A percentile compares a stretch with the other conserved stretches of the same genome.
phyloP scores from a whole-genome alignment of 2,797 vertebrate species.

The Molossus molossus region DNA sequence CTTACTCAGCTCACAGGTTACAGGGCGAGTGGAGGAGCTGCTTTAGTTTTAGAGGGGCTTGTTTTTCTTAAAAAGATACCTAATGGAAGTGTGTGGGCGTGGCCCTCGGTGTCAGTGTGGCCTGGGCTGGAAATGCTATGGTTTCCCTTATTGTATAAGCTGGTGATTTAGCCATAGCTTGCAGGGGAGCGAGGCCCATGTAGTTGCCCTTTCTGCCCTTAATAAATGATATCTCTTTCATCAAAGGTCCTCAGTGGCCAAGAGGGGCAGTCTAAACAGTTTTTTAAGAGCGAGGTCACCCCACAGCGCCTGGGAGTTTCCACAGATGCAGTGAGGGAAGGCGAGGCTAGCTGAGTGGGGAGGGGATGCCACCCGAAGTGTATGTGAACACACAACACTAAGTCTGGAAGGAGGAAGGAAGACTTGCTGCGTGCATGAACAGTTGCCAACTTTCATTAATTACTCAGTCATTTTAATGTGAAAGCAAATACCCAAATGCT shows the following conservation, averaged over 20 bases:
- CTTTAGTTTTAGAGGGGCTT: slow-evolving; percentile 21
- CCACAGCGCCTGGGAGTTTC: neutral
- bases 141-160: neutral
- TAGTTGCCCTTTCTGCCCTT: neutral
- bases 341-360: neutral
- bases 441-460: slow-evolving; percentile 76
- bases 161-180: neutral
- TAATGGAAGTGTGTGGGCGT: neutral
- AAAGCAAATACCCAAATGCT: slow-evolving; percentile 76
- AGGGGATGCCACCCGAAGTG: rapidly evolving
- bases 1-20: neutral
- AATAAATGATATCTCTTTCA: neutral
- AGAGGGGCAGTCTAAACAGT: neutral
- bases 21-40: neutral
- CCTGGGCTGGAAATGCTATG: neutral
- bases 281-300: neutral
- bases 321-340: neutral
- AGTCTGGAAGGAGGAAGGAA: neutral
- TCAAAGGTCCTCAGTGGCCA: neutral
- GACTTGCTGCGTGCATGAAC: neutral
- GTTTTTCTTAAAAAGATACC: neutral
- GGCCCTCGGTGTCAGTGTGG: neutral
- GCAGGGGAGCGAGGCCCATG: neutral
- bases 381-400: neutral
- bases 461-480: slow-evolving; percentile 73